Evolutionary conservation across 1,140 invertebrate genomes (phyloP), one percentile per base, ranked within the genome.

Genomic region (Riptortus pedestris): DNA sequence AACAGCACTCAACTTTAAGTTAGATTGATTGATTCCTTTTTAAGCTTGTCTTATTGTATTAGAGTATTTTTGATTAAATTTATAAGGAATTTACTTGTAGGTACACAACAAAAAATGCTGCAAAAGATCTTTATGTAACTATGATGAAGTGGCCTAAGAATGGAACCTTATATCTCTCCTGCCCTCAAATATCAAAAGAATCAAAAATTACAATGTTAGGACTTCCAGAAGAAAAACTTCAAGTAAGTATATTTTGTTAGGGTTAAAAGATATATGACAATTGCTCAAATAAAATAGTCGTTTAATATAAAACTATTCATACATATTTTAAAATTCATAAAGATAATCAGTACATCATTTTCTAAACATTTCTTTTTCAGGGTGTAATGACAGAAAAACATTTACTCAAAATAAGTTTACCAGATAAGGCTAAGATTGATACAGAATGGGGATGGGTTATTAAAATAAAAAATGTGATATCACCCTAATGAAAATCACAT

Each of bases 131-230:
- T 24, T 66, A 66, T 45, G 61, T 28, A 5, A 63, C 62, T 7
- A 51, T 63, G 38, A 27, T 66, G 29, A 45, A 55, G 22, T 66
- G 65, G 65, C 65, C 65, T 12, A 47, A 63, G 14, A 47, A 12
- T 12, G 52, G 52, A 7, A 29, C 20, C n/a, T 11, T 66, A 9
- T 20, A 66, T n/a, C 43, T 66, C 5, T 43, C 51, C 22, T 66
- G 60, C 47, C 51, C 55, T 18, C 48, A 61, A n/a, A 38, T 62
- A 14, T 18, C 43, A 27, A 51, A 65, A 20, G 33, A 26, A 14
- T 55, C 64, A 1, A 47, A 24, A 20, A 51, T 65, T 16, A 9
- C 60, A 9, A 55, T 65, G 59, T 29, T 65, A 14, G 64, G 59
- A 4, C 20, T 63, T 0, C 11, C 26, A 52, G 47, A 18, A 14